phyloP scores from a whole-genome alignment of 1,140 invertebrate species.

The Drosophila obscura region DNA sequence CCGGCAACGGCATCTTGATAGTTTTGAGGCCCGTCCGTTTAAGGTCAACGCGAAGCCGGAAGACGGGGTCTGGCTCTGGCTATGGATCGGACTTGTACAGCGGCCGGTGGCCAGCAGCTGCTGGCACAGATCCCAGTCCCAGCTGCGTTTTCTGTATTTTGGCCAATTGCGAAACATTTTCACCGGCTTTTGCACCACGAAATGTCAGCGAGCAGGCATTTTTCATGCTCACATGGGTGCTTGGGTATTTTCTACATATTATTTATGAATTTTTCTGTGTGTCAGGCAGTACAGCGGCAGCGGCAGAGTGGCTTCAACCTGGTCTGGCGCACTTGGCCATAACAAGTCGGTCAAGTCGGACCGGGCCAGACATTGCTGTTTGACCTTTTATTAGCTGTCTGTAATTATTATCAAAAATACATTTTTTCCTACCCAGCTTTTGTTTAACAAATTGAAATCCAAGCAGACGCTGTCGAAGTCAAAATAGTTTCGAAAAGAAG shows the following conservation, averaged over 20 bases:
- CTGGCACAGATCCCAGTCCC: not conserved
- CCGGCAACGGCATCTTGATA: slow-evolving; percentile 43
- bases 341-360: slow-evolving; percentile 78
- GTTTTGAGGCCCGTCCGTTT: slow-evolving; percentile 54
- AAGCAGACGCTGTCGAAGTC: slow-evolving; percentile 58
- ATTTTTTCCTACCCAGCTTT: slow-evolving; percentile 58
- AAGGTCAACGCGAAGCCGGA: slow-evolving; percentile 75
- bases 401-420: slow-evolving; percentile 79
- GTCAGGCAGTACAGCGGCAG: slow-evolving; percentile 25
- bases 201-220: slow-evolving; percentile 72
- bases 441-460: slow-evolving; percentile 72
- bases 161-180: slow-evolving; percentile 66
- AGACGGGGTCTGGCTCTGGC: slow-evolving; percentile 28
- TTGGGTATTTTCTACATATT: slow-evolving; percentile 63
- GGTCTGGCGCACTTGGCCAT: slow-evolving; percentile 71
- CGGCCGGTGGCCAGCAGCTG: not conserved
- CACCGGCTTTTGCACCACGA: slow-evolving; percentile 68
- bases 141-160: slow-evolving; percentile 24
- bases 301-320: too few relatives aligned
- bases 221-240: slow-evolving; percentile 53
- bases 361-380: slow-evolving; percentile 71
- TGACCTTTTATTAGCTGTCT: slow-evolving; percentile 73
- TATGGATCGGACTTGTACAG: slow-evolving; percentile 6
- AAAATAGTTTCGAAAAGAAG: slow-evolving; percentile 59
- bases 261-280: slow-evolving; percentile 73